Base-by-base conservation (phyloP, 35 echinoderm and acorn worm species). In the Lytechinus pictus region DNA sequence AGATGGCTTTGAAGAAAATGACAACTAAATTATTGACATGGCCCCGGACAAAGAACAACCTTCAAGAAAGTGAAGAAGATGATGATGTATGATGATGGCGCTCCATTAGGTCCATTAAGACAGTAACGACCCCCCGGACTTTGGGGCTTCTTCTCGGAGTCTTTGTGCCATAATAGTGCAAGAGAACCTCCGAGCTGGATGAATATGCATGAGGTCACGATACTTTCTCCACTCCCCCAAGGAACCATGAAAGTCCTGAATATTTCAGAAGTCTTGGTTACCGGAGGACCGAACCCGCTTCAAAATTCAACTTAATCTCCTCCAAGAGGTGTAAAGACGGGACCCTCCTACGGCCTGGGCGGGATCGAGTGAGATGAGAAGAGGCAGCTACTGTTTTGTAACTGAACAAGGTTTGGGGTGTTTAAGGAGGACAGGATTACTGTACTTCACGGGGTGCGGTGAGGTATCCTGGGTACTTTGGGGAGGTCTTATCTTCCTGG, bases 71-170 rank as follows among this genome's bases (percentile, higher is more conserved):
- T 79, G 66, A 79, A 79, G 66, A 79, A 79, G 66, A 29, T 54
- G 52, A 90, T 90, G 88, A 90, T 90, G 28, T 90, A 90, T 90
- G 88, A 54, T 90, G 52, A 90, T 90, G 88, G 52, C 52, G 88
- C 52, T 90, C 88, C 88, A 90, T 90, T 90, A 90, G 28, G 52
- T 33, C 28, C 88, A 44, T 52, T 54, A 90, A 54, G 52, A 52
- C 28, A 52, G 28, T 90, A 90, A 90, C 52, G 88, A 54, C 88
- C 88, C 16, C 33, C 33, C 33, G 33, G 52, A 44, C 52, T 33
- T 90, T n/a, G 66, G n/a, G 66, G 66, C 19, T 79, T 90, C 88
- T 90, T 44, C 88, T 1, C n/a, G 51, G 88, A 24, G 88, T 44
- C 88, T 90, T 90, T 90, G 88, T 90, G 29, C 88, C 12, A 54